Base-by-base conservation (phyloP, 1,140 invertebrate species). In the Pectinophora gossypiella region DNA sequence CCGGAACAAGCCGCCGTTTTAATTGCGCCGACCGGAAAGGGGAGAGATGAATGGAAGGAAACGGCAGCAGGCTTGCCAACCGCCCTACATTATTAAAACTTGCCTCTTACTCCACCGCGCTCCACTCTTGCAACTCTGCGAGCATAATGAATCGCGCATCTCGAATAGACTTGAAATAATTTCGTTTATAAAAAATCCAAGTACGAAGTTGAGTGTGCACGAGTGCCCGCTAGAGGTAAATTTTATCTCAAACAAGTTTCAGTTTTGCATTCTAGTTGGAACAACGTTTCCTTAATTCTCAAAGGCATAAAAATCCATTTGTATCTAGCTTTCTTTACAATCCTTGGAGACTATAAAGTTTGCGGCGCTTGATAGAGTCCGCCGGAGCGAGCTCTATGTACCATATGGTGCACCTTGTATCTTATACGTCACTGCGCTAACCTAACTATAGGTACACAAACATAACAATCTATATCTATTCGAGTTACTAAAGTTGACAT, bases 41-140 rank as follows among this genome's bases (percentile, higher is more conserved):
- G 78, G 80, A 77, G 76, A 79, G 77, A 81, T 83, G 79, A 85
- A 83, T 83, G 74, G 74, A 80, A 78, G 76, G 77, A 81, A 83
- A 71, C 72, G 65, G 71, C 61, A 72, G 57, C 58, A 68, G 74
- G 59, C 74, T 74, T 74, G 69, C 76, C 72, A 79, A 77, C 73
- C 72, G 72, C 68, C 75, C 75, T 75, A 76, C 76, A 79, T 83
- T 85, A 85, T 83, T 80, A 83, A 83, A 83, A 85, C 75, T 80
- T 80, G 72, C 69, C 68, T 79, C 71, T 76, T 68, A 68, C 68
- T 71, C 61, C 51, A 64, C 64, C 64, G 52, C 66, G 10, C 22
- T 48, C 69, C 66, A 66, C 63, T 59, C 66, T 66, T 59, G 62
- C 62, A 65, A 72, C 67, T 51, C 50, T 68, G 61, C 62, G 53